Conservation (phyloP, 2,888 invertebrate species). For the Pandemis cinnamomeana region DNA sequence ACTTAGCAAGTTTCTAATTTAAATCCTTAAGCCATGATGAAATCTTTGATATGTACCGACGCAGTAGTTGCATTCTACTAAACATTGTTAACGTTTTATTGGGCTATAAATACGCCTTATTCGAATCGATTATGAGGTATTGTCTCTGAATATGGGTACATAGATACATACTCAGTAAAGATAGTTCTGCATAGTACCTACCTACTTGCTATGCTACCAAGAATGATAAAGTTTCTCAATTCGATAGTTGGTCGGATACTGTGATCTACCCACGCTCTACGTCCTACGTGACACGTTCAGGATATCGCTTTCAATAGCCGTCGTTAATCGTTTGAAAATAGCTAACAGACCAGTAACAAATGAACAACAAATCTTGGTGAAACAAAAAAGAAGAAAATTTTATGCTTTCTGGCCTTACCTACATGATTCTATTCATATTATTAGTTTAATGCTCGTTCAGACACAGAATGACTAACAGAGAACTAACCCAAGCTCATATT, state of each 20-base stretch:
- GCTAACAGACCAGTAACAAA: neutral
- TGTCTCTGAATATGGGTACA: conserved; percentile 20
- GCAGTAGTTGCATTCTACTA: neutral
- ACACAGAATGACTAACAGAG: no score
- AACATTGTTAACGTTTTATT: conserved; percentile 25
- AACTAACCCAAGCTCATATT: no score
- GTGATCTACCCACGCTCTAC: neutral
- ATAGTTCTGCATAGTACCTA: neutral
- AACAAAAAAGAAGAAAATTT: neutral
- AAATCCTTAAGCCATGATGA: neutral
- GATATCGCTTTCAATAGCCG: neutral
- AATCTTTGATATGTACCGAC: conserved; percentile 1
- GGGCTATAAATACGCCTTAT: conserved; percentile 32
- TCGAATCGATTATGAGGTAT: conserved; percentile 23
- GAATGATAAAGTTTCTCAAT: neutral
- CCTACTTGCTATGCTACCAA: neutral
- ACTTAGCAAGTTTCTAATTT: no score
- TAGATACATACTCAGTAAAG: neutral
- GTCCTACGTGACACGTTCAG: neutral
- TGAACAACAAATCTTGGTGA: neutral
- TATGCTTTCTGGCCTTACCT: no score
- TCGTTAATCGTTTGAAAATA: neutral
- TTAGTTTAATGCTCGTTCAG: no score
- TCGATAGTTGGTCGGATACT: neutral
- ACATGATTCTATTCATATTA: no score